Conservation (phyloP, 2,113 vertebrate species). For the Trematomus loennbergii region DNA sequence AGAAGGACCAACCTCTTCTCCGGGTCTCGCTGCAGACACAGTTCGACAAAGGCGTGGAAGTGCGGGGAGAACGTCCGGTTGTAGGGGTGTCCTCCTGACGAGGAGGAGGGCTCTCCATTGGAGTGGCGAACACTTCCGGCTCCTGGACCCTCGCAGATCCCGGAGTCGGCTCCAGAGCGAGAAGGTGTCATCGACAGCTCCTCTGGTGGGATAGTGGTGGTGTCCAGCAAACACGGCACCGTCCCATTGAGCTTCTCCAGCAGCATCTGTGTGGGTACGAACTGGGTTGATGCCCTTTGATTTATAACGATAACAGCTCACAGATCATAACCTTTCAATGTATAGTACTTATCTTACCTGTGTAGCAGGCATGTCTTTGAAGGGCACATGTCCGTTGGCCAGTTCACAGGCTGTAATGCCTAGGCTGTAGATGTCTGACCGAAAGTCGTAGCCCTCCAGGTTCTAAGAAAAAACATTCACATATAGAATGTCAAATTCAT, state of each 20-base stretch:
- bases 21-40: constrained; percentile 93
- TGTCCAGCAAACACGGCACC: constrained; percentile 95
- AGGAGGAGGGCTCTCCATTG: constrained; percentile 88
- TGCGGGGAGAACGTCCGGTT: constrained; percentile 93
- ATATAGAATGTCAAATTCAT: background rate
- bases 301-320: too few relatives aligned
- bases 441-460: constrained; percentile 95
- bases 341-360: constrained; percentile 82
- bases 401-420: constrained; percentile 98
- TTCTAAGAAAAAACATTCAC: constrained; percentile 83
- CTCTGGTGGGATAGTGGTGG: constrained; percentile 95
- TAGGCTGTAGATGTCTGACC: constrained; percentile 98
- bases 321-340: too few relatives aligned
- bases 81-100: constrained; percentile 89
- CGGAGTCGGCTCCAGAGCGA: constrained; percentile 88
- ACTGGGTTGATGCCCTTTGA: background rate
- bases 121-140: constrained; percentile 83
- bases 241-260: constrained; percentile 97
- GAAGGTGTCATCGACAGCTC: constrained; percentile 93
- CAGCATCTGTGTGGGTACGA: constrained; percentile 90
- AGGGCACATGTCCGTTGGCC: constrained; percentile 98
- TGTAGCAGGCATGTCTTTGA: constrained; percentile 98
- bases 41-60: constrained; percentile 95
- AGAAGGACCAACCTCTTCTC: constrained; percentile 86
- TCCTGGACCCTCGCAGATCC: constrained; percentile 87